Conservation (phyloP, 2,797 vertebrate species). For the Dicrostonyx torquatus region DNA sequence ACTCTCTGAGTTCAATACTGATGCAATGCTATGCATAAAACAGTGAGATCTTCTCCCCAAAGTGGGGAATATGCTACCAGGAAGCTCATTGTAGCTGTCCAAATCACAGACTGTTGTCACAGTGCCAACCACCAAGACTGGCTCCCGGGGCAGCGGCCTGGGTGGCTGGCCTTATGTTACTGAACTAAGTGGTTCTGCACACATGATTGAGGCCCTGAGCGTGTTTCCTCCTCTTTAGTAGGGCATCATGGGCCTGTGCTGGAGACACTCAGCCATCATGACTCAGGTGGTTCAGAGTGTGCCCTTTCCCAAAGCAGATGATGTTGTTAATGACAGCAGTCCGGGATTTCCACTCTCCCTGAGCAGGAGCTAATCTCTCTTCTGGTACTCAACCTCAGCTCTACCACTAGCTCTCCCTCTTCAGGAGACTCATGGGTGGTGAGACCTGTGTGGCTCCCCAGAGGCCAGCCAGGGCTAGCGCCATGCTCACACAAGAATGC, state of each 20-base stretch:
- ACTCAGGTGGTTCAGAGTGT: neutral
- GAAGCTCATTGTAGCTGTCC: accelerated
- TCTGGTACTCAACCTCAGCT: neutral
- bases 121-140: neutral
- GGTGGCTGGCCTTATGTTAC: no score
- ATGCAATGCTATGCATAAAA: neutral
- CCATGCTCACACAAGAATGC: neutral
- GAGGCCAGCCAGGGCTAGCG: neutral
- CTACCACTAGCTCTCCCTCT: no score
- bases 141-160: no score
- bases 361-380: no score
- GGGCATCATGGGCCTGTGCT: accelerated
- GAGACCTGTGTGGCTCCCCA: neutral
- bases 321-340: neutral
- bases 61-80: no score
- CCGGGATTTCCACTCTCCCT: accelerated
- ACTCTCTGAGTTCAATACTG: no score
- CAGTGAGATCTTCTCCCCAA: neutral
- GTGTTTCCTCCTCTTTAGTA: neutral
- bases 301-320: neutral
- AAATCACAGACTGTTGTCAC: neutral
- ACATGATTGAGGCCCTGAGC: accelerated
- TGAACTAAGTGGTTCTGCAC: neutral
- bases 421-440: accelerated
- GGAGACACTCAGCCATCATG: accelerated